phyloP scores from a whole-genome alignment of 2,113 vertebrate genomes.

The Pomatorhinus ruficollis region DNA sequence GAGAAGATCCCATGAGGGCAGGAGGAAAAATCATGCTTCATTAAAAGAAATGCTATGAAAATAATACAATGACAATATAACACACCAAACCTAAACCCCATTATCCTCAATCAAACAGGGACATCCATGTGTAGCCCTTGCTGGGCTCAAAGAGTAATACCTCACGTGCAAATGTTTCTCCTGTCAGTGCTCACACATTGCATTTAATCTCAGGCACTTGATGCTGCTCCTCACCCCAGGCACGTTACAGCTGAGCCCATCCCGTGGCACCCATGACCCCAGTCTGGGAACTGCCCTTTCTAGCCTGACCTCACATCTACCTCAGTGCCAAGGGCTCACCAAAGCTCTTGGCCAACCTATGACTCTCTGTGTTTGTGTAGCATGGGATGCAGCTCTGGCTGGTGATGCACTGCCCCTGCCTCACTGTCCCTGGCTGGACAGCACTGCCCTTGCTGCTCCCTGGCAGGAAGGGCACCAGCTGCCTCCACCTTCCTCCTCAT shows the following conservation, averaged over 20 bases:
- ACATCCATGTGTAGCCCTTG: neutral
- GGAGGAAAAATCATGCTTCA: neutral
- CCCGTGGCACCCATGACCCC: rapidly evolving
- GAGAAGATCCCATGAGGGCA: neutral
- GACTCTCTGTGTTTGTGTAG: neutral
- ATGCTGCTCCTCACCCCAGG: rapidly evolving
- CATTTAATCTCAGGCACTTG: rapidly evolving
- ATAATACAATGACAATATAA: neutral
- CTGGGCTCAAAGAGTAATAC: neutral
- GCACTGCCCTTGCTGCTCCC: neutral
- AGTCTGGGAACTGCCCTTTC: neutral
- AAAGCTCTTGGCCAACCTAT: rapidly evolving
- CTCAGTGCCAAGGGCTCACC: rapidly evolving
- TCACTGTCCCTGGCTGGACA: rapidly evolving
- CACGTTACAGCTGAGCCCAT: rapidly evolving
- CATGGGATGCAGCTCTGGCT: neutral
- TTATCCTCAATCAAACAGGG: neutral
- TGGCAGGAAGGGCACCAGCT: neutral
- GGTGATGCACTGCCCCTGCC: rapidly evolving
- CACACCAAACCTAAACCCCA: neutral
- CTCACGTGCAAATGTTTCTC: neutral
- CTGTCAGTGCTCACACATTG: neutral
- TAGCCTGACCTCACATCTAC: neutral
- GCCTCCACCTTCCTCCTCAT: neutral
- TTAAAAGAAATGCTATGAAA: neutral